Conservation (phyloP, 2,797 vertebrate species). For the Tokudaia muenninki region DNA sequence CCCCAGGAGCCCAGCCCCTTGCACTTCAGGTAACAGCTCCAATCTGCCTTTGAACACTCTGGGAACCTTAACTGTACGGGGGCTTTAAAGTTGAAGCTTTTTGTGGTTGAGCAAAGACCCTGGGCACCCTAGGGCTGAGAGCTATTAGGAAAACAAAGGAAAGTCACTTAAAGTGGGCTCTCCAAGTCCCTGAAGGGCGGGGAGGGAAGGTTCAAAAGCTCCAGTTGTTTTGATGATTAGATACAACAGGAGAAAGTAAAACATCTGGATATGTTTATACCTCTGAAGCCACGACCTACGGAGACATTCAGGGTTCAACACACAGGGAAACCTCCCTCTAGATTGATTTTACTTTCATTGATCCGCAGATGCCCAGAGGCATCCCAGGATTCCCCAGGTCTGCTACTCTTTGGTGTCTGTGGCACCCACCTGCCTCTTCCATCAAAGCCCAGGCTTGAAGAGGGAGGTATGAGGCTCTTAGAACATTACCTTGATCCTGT, state of each 20-base stretch:
- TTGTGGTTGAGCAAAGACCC: neutral
- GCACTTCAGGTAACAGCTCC: too few species aligned
- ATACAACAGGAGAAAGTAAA: constrained; percentile 47
- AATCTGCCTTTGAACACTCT: neutral
- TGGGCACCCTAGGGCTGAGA: constrained; percentile 4
- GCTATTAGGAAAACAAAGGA: constrained; percentile 71
- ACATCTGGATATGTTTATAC: constrained; percentile 73
- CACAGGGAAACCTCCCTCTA: neutral
- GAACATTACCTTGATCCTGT: neutral
- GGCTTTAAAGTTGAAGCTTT: neutral
- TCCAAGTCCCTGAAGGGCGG: neutral
- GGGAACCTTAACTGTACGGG: neutral
- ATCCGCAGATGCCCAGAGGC: neutral
- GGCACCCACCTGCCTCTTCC: neutral
- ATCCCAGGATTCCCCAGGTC: neutral
- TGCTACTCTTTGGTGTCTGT: neutral
- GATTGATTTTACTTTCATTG: constrained; percentile 29
- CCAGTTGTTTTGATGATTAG: constrained; percentile 64
- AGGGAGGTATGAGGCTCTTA: neutral
- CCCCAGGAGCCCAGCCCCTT: too few species aligned
- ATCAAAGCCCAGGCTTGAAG: neutral
- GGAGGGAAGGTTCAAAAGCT: neutral
- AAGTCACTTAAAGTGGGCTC: constrained; percentile 56
- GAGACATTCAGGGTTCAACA: constrained; percentile 30
- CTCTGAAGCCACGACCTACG: constrained; percentile 19